Conservation (phyloP, 1,140 invertebrate genomes). For the Phymastichus coffea region DNA sequence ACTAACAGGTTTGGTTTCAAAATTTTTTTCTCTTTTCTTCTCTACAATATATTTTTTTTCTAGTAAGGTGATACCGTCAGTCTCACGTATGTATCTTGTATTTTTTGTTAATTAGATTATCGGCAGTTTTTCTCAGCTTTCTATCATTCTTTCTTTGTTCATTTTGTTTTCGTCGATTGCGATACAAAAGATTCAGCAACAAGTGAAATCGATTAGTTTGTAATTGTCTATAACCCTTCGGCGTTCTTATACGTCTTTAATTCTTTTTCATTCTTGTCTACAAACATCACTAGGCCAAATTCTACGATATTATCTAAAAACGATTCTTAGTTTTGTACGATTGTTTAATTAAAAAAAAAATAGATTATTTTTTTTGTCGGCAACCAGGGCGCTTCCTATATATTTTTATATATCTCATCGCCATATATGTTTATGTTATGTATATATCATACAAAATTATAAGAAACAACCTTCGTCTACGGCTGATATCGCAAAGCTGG, state of each 20-base stretch:
- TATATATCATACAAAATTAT: constrained; percentile 19
- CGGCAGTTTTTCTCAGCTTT: constrained; percentile 35
- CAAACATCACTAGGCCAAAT: constrained; percentile 33
- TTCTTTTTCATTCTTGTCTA: neutral
- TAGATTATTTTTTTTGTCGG: neutral
- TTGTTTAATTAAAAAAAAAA: constrained; percentile 21
- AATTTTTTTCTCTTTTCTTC: neutral
- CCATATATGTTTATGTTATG: neutral
- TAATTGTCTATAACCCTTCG: neutral
- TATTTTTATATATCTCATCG: neutral
- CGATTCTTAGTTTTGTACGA: constrained; percentile 21
- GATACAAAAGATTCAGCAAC: constrained; percentile 9
- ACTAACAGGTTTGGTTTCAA: neutral
- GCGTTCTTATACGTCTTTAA: neutral
- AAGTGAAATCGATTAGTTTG: constrained; percentile 1
- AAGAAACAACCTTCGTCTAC: neutral
- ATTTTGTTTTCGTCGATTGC: constrained; percentile 1
- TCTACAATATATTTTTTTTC: neutral
- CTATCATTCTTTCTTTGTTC: neutral
- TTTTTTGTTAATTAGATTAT: constrained; percentile 30
- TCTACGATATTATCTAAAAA: constrained; percentile 29
- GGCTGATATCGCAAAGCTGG: constrained; percentile 10
- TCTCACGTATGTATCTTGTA: constrained; percentile 30
- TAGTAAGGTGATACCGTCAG: constrained; percentile 34
- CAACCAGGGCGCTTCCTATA: neutral